These are phyloP conservation scores for Liopterus haemorrhoidalis DNA, from an alignment of 2,888 invertebrate genomes.

Conservation along the genomic window DNA sequence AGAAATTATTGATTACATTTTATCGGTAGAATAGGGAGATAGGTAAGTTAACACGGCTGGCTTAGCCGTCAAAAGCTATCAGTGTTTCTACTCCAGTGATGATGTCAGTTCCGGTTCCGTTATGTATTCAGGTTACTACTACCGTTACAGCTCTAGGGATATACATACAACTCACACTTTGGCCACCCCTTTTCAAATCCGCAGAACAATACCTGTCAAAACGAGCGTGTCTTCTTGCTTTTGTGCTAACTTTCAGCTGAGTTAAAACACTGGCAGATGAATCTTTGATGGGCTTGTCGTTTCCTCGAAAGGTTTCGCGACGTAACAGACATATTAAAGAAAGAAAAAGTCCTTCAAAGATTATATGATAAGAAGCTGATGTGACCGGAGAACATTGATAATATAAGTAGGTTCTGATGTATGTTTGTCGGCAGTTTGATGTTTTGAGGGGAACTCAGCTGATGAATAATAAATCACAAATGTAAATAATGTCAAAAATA, in stretches of 20 bases:
- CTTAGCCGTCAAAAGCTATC: constrained; percentile 21
- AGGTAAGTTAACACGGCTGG: constrained; percentile 15
- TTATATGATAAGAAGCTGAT: no score
- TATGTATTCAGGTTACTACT: constrained; percentile 11
- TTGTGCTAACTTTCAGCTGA: constrained; percentile 20
- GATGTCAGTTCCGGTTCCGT: constrained; percentile 17
- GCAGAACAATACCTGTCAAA: constrained; percentile 19
- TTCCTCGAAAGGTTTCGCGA: no score
- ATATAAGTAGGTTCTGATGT: not conserved
- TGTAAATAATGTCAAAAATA: no score
- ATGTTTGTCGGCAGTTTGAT: not conserved
- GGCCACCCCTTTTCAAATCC: not conserved
- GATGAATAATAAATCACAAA: not conserved
- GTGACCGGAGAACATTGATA: not conserved
- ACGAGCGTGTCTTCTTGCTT: constrained; percentile 11
- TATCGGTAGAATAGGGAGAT: no score
- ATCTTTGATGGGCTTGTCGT: constrained; percentile 13
- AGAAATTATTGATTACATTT: no score
- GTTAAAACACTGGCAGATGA: constrained; percentile 14
- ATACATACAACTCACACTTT: no score
- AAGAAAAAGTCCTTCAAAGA: no score
- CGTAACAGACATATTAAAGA: no score
- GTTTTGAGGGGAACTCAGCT: not conserved
- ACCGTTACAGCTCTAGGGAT: no score
- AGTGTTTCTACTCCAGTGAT: constrained; percentile 18